A percentile compares a stretch with the other conserved stretches of the same genome.
These are phyloP conservation scores for Drosophila sp. DNA, from an alignment of 1,140 invertebrate species.

Conservation along the genomic window DNA sequence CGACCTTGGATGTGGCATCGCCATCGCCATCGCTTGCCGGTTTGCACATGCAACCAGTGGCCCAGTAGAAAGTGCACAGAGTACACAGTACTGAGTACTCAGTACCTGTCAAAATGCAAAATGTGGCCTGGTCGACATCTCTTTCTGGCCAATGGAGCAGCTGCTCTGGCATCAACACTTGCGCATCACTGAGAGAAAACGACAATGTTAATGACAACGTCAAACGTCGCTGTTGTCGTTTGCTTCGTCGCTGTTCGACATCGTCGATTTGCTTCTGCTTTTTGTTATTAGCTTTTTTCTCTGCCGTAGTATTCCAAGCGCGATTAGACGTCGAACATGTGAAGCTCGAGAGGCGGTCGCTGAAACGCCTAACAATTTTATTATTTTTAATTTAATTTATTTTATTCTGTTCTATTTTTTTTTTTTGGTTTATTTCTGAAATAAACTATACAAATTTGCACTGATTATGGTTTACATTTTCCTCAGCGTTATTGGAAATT, in stretches of 20 bases:
- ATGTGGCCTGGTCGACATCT: conserved; percentile 13
- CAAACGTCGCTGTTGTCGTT: conserved; percentile 55
- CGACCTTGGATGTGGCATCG: conserved; percentile 63
- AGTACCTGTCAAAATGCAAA: conserved; percentile 25
- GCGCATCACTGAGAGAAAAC: conserved; percentile 45
- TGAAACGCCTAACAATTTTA: conserved; percentile 45
- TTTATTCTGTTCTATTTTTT: conserved; percentile 47
- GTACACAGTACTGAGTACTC: too few species aligned
- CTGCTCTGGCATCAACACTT: conserved; percentile 33
- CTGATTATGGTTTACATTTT: conserved; percentile 81
- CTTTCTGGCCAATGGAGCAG: conserved; percentile 34
- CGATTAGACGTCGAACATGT: conserved; percentile 84
- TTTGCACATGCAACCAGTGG: conserved; percentile 73
- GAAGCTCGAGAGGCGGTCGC: conserved; percentile 64
- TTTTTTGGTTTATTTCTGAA: conserved; percentile 27
- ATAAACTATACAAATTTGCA: conserved; percentile 3
- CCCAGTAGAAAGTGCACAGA: conserved; percentile 71
- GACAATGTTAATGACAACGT: conserved; percentile 52
- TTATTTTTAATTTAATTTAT: conserved; percentile 53
- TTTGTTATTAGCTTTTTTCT: conserved; percentile 37
- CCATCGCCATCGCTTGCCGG: too few species aligned
- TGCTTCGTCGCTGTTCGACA: conserved; percentile 44
- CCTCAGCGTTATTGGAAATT: conserved; percentile 76
- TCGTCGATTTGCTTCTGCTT: conserved; percentile 46
- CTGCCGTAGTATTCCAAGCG: conserved; percentile 78